Conservation (phyloP, 2,888 invertebrate genomes). For the Smittia sp. region DNA sequence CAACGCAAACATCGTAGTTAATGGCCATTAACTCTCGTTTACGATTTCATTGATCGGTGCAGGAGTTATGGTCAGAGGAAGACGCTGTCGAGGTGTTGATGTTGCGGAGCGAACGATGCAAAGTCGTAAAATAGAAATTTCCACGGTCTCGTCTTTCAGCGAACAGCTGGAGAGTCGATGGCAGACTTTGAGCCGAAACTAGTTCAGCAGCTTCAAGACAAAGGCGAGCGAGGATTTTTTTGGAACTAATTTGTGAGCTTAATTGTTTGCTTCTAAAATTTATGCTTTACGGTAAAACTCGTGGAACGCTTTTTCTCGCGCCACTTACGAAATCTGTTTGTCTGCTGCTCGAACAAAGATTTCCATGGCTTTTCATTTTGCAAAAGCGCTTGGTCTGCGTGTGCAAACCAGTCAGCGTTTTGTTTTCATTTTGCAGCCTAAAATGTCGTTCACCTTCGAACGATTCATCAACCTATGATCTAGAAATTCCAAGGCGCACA, state of each 20-base stretch:
- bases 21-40: background rate
- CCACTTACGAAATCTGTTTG: background rate
- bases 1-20: background rate
- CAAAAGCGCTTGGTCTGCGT: background rate
- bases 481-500: constrained; percentile 34
- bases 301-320: background rate
- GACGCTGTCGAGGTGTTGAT: too few relatives aligned
- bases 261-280: too few relatives aligned
- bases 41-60: background rate
- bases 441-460: constrained; percentile 38
- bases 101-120: too few relatives aligned
- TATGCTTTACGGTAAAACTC: too few relatives aligned
- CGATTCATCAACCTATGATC: constrained; percentile 40
- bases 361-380: background rate
- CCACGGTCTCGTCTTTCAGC: too few relatives aligned
- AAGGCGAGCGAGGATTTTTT: too few relatives aligned
- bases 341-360: background rate
- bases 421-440: background rate
- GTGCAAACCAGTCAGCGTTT: background rate
- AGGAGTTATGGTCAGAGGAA: too few relatives aligned
- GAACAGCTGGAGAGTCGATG: too few relatives aligned
- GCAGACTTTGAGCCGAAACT: too few relatives aligned
- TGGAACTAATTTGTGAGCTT: too few relatives aligned
- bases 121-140: too few relatives aligned
- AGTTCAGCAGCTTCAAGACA: too few relatives aligned